Percentiles rank a stretch among this genome's conserved stretches.
Evolutionary conservation across 2,888 invertebrate genomes (phyloP).

Genomic region (Aphrophora alni): DNA sequence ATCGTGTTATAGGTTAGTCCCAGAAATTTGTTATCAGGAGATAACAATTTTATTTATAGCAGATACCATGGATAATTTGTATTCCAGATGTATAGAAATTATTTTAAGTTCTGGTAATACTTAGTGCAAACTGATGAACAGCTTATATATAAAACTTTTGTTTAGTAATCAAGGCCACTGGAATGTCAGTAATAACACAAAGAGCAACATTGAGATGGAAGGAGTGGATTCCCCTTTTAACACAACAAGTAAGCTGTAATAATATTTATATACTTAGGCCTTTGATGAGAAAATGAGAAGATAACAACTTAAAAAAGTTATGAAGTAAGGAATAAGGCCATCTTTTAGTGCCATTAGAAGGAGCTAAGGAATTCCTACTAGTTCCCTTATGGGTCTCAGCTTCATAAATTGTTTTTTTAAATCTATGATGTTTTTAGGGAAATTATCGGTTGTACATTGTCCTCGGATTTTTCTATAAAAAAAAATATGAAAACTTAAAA

Average conservation of each 20-base stretch:
- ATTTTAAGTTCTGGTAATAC: neutral
- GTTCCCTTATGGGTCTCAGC: too few species aligned
- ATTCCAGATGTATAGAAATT: too few species aligned
- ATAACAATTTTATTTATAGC: neutral
- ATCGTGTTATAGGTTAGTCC: neutral
- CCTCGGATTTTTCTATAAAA: too few species aligned
- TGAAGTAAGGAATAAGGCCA: too few species aligned
- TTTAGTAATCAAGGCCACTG: neutral
- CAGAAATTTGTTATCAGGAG: neutral
- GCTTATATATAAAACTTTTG: neutral
- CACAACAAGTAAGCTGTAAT: conserved; percentile 73
- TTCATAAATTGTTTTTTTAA: too few species aligned
- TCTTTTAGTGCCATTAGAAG: too few species aligned
- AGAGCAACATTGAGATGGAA: conserved; percentile 67
- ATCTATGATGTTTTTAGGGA: too few species aligned
- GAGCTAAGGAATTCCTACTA: too few species aligned
- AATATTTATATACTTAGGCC: neutral
- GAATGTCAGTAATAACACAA: conserved; percentile 46
- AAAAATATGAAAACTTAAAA: too few species aligned
- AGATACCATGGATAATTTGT: neutral
- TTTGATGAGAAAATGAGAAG: too few species aligned
- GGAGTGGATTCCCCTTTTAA: conserved; percentile 80
- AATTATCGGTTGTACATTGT: too few species aligned
- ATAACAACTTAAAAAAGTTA: too few species aligned
- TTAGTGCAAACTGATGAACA: neutral